These are phyloP conservation scores for Bombyx mori DNA, from an alignment of 1,140 invertebrate species.

Conservation along the genomic window DNA sequence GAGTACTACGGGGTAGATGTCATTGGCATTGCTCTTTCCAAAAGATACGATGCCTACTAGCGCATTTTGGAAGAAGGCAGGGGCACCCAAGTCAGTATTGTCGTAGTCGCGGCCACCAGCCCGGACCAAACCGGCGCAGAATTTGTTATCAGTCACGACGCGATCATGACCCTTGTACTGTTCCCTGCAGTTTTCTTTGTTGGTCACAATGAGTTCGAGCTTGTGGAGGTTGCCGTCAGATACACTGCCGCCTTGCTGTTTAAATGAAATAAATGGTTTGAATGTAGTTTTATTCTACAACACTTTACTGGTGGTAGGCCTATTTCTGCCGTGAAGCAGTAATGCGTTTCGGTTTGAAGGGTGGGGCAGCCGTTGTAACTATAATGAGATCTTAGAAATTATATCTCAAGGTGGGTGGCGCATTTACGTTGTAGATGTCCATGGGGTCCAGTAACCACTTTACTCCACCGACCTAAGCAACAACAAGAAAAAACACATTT, in stretches of 20 bases:
- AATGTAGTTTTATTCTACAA: no score
- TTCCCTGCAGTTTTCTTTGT: constrained; percentile 9
- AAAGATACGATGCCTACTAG: constrained; percentile 8
- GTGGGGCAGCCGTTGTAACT: no score
- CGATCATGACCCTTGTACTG: constrained; percentile 6
- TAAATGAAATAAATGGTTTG: background rate
- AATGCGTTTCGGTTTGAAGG: no score
- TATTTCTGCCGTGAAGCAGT: no score
- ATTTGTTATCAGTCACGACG: constrained; percentile 23
- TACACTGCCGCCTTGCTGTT: constrained; percentile 22
- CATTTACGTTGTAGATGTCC: no score
- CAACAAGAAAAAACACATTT: no score
- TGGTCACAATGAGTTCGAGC: constrained; percentile 1
- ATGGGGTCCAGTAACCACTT: no score
- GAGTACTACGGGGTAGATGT: background rate
- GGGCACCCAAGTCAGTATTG: constrained; percentile 12
- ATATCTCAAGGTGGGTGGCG: no score
- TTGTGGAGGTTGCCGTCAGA: constrained; percentile 14
- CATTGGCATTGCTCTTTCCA: constrained; percentile 1
- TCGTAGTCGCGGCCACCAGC: constrained; percentile 12
- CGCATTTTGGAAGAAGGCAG: constrained; percentile 11
- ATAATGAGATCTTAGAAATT: no score
- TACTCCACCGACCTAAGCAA: no score
- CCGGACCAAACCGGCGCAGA: constrained; percentile 9
- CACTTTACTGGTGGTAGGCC: no score